phyloP scores from a whole-genome alignment of 2,797 vertebrate species.

The Bufotes viridis region DNA sequence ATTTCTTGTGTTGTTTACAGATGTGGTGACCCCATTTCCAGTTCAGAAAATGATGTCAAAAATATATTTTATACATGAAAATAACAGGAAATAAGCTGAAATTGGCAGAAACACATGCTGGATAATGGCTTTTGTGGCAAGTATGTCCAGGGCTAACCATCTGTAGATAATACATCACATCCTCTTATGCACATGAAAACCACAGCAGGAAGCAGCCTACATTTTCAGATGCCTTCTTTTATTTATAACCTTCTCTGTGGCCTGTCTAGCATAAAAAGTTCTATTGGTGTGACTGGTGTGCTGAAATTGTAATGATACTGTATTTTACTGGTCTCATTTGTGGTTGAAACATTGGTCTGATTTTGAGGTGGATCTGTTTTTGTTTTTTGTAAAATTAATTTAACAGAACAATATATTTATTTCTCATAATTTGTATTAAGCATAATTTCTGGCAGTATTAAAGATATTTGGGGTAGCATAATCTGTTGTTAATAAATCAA shows the following conservation, averaged over 20 bases:
- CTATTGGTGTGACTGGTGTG: conserved; percentile 70
- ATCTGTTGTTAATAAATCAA: background rate
- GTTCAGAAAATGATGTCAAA: conserved; percentile 40
- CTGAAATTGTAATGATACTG: conserved; percentile 76
- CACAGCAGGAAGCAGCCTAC: conserved; percentile 75
- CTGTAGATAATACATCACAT: conserved; percentile 62
- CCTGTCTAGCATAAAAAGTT: conserved; percentile 67
- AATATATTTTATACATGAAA: conserved; percentile 32
- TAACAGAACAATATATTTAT: background rate
- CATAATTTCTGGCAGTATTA: background rate
- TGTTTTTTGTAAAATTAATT: background rate
- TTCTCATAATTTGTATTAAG: background rate
- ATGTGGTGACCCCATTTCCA: conserved; percentile 27
- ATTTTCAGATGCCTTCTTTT: conserved; percentile 71
- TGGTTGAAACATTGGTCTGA: conserved; percentile 60
- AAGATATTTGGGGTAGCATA: background rate
- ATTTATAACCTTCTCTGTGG: conserved; percentile 77
- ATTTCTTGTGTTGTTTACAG: background rate
- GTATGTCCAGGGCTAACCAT: background rate
- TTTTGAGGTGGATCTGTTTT: conserved; percentile 30
- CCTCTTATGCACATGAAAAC: conserved; percentile 65
- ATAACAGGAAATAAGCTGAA: conserved; percentile 61
- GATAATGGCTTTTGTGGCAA: conserved; percentile 47
- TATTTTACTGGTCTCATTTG: conserved; percentile 74
- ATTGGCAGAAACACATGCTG: conserved; percentile 56